phyloP scores from a whole-genome alignment of 1,140 invertebrate genomes.

The Reticulitermes speratus region DNA sequence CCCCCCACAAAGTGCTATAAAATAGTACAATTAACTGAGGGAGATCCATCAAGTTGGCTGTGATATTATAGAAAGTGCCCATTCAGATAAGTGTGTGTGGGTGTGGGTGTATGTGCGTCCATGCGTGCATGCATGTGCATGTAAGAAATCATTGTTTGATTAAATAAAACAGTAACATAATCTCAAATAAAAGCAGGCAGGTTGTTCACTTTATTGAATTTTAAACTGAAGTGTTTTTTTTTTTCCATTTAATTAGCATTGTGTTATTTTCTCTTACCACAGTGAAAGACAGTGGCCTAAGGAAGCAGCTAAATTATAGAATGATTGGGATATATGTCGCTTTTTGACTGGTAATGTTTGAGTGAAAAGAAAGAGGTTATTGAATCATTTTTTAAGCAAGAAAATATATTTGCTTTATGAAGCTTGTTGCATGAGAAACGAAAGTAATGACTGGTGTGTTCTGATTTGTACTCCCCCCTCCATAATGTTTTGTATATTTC shows the following conservation, averaged over 20 bases:
- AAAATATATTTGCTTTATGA: conserved; percentile 20
- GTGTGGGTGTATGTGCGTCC: too few relatives aligned
- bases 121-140: too few relatives aligned
- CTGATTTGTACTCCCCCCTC: background rate
- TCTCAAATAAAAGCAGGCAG: too few relatives aligned
- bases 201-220: too few relatives aligned
- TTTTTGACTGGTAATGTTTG: conserved; percentile 6
- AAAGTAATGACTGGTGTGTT: background rate
- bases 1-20: background rate
- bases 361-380: background rate
- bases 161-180: too few relatives aligned
- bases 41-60: too few relatives aligned
- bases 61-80: too few relatives aligned
- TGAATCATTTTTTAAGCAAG: background rate
- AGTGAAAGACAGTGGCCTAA: background rate
- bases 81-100: too few relatives aligned
- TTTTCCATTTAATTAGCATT: background rate
- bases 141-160: too few relatives aligned
- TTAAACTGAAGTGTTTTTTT: background rate
- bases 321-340: background rate
- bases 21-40: too few relatives aligned
- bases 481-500: background rate
- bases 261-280: background rate
- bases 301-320: background rate
- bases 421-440: conserved; percentile 14